Percentiles rank a stretch among this genome's conserved stretches.
phyloP scores from a whole-genome alignment of 2,797 vertebrate species.

The Muraenolepis orangiensis region DNA sequence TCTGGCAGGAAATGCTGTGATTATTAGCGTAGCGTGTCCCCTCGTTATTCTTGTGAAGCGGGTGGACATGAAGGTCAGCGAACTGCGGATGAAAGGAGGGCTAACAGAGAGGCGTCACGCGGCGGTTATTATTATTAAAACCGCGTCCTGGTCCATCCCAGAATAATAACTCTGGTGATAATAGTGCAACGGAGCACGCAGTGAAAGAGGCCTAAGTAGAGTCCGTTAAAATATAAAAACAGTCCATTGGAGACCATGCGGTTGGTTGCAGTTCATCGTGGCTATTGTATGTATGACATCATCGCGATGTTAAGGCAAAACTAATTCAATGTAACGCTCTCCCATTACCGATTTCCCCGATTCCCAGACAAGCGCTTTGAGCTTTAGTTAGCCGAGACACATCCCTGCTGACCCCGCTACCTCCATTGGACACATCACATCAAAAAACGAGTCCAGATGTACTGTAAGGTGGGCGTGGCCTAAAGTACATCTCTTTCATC shows the following conservation, averaged over 20 bases:
- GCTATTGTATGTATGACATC: background rate
- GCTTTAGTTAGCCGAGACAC: background rate
- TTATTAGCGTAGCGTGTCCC: conserved; percentile 39
- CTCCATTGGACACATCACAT: conserved; percentile 1
- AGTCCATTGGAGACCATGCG: too few relatives aligned
- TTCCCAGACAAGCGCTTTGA: too few relatives aligned
- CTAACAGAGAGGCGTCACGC: conserved; percentile 18
- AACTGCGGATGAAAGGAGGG: conserved; percentile 26
- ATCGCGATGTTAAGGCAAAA: background rate
- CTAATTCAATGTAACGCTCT: too few relatives aligned
- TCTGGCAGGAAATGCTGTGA: conserved; percentile 35
- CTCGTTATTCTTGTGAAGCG: conserved; percentile 19
- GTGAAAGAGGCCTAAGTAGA: background rate
- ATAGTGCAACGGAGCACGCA: background rate
- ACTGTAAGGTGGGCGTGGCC: background rate
- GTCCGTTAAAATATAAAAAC: background rate
- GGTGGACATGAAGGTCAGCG: conserved; percentile 2
- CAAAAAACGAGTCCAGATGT: conserved; percentile 8
- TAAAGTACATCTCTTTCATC: background rate
- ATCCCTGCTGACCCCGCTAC: background rate
- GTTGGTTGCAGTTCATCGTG: background rate
- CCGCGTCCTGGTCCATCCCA: background rate
- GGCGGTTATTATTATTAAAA: conserved; percentile 15
- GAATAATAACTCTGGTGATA: background rate
- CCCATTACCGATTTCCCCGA: too few relatives aligned